Evolutionary conservation across 2,113 vertebrate genomes (phyloP).

Genomic region (Tetrao urogallus): DNA sequence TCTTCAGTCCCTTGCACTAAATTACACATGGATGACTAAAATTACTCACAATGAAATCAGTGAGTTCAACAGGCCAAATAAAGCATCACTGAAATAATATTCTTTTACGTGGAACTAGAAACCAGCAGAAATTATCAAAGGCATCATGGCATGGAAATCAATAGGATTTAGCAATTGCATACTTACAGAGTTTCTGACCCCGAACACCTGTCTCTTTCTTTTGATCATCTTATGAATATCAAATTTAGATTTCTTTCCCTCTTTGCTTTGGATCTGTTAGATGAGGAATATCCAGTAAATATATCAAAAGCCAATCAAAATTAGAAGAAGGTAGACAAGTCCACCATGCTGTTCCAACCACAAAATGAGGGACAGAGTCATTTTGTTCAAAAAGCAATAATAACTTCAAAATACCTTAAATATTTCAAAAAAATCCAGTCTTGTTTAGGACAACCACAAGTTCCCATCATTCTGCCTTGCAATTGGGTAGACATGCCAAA

Average conservation of each 20-base stretch:
- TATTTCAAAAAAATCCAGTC: not conserved
- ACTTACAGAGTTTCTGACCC: not conserved
- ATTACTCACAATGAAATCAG: fast-evolving
- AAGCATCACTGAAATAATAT: not conserved
- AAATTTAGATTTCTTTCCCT: not conserved
- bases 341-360: not conserved
- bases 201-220: not conserved
- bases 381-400: not conserved
- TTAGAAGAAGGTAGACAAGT: not conserved
- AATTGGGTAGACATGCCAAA: not conserved
- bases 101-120: not conserved
- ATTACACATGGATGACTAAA: not conserved
- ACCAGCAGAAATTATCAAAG: not conserved
- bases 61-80: not conserved
- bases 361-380: not conserved
- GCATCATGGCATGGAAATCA: not conserved
- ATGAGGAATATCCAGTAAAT: not conserved
- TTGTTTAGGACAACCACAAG: not conserved
- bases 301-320: not conserved
- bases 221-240: not conserved
- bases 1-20: not conserved
- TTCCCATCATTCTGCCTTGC: not conserved
- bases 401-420: not conserved
- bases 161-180: not conserved
- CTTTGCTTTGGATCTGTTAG: not conserved